Conservation (phyloP, 2,888 invertebrate genomes). For the Drosophila rellima region DNA sequence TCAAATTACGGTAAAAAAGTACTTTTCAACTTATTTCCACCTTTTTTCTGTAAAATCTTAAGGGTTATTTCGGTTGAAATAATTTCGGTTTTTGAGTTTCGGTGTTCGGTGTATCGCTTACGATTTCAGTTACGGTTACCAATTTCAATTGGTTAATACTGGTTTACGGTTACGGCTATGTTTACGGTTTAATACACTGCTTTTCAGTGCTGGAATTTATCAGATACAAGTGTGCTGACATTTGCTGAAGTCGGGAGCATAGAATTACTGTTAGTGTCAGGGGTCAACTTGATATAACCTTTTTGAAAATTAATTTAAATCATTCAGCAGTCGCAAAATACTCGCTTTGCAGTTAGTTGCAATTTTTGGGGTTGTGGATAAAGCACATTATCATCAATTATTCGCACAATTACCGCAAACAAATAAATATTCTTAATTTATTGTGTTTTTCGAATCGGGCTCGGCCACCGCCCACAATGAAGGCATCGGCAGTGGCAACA, state of each 20-base stretch:
- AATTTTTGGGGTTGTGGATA: constrained; percentile 42
- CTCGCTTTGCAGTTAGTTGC: constrained; percentile 46
- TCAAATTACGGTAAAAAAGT: no score
- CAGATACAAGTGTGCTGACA: no score
- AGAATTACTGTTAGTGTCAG: constrained; percentile 6
- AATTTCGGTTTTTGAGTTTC: no score
- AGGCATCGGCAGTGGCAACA: constrained; percentile 19
- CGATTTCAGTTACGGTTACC: no score
- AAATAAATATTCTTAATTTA: constrained; percentile 80
- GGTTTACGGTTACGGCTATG: no score
- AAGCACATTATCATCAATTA: constrained; percentile 76
- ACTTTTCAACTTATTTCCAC: no score
- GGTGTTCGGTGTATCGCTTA: no score
- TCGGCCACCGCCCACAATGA: constrained; percentile 71
- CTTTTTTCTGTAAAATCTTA: no score
- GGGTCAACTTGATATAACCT: constrained; percentile 48
- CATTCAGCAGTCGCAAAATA: constrained; percentile 43
- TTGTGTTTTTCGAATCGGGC: constrained; percentile 70
- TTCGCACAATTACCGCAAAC: constrained; percentile 81
- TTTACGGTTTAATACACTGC: no score
- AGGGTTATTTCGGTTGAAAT: no score
- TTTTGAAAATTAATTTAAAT: constrained; percentile 64
- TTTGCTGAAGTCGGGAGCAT: constrained; percentile 5
- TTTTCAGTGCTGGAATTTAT: no score
- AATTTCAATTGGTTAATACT: no score